A percentile compares a stretch with the other conserved stretches of the same genome.
These are phyloP conservation scores for Maniola hyperantus DNA, from an alignment of 2,888 invertebrate species.

Conservation along the genomic window DNA sequence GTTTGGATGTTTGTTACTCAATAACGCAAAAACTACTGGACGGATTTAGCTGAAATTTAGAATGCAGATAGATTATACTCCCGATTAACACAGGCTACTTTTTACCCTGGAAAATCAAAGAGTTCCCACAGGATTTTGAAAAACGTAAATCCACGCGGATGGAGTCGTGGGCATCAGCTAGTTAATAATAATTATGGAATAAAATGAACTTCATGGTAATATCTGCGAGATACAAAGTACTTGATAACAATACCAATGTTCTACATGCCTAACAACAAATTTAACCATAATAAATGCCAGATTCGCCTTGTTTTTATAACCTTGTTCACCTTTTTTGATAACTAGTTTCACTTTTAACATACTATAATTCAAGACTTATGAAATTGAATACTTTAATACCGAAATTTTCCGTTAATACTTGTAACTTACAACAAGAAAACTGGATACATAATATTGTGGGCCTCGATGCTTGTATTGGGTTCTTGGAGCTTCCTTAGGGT, in stretches of 20 bases:
- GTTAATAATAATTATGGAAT: too few species aligned
- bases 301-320: neutral
- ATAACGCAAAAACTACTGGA: too few species aligned
- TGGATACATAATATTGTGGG: slow-evolving; percentile 94
- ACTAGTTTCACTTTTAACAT: neutral
- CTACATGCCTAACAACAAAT: neutral
- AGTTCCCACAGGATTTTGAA: too few species aligned
- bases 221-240: too few species aligned
- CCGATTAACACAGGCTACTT: too few species aligned
- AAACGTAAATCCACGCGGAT: too few species aligned
- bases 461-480: slow-evolving; percentile 86
- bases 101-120: too few species aligned
- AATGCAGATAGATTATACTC: too few species aligned
- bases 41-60: too few species aligned
- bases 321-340: neutral
- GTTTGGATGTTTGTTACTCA: too few species aligned
- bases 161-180: too few species aligned
- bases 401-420: neutral
- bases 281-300: neutral
- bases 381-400: neutral
- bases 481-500: slow-evolving; percentile 93
- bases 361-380: neutral
- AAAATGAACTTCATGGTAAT: too few species aligned
- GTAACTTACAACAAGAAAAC: slow-evolving; percentile 90
- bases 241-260: neutral